Evolutionary conservation across 2,888 invertebrate species (phyloP), one percentile per base, ranked within the genome.

Genomic region (Agapetus fuscipes): DNA sequence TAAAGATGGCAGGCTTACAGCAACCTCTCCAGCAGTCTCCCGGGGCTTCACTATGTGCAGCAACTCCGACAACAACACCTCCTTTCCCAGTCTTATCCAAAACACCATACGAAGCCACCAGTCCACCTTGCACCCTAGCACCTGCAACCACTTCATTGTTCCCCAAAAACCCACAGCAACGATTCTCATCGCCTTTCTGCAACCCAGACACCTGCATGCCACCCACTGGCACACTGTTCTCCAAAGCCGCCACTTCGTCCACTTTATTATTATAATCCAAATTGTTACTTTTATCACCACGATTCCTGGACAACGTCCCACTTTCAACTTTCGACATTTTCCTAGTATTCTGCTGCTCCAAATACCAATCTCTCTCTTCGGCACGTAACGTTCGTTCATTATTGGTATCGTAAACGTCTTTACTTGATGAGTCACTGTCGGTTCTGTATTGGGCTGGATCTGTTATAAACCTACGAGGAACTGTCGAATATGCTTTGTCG

Each of bases 1-100:
- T 58, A 28, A 75, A 58, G 46, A 74, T 66, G 1, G 73, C 71
- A 3, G 74, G 74, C 49, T 71, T 62, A 56, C 73, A 74, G 70
- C 73, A 74, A 28, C 67, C 62, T 49, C 60, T 58, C 48, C 62
- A 60, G 38, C 59, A 58, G 45, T 65, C 62, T 36, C 61, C 61
- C 24, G 60, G 60, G 31, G 46, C 39, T 37, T 41, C 45, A 26
- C 45, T 46, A 27, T 48, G 43, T 14, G 36, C 42, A 13, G 49
- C 49, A 20, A 44, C 42, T 30, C 59, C 61, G 47, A 60, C 62
- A 34, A 61, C 61, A 17, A 63, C 56, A 24, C 63, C 60, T 13
- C 54, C 54, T 11, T 51, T 47, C 31, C 50, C 47, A 34, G 55
- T 57, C 34, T 58, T 57, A 20, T 54, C 56, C 52, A 65, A 63